Evolutionary conservation across 2,113 vertebrate genomes (phyloP).

Genomic region (Dicerorhinus sumatrensis): DNA sequence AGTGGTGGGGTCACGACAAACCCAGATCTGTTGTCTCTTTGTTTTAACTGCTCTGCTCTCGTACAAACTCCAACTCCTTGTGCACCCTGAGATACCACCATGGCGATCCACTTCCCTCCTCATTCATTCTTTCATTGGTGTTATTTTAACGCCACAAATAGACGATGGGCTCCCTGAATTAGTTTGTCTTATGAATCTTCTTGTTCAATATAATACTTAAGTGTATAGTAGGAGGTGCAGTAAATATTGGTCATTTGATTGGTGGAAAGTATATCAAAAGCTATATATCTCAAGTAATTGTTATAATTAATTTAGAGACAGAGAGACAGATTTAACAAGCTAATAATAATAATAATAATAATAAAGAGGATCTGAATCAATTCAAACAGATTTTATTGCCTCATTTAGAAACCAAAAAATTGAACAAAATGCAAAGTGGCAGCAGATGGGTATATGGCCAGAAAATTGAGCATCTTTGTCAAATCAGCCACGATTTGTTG

Average conservation of each 20-base stretch:
- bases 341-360: background rate
- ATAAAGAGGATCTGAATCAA: background rate
- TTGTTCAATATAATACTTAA: background rate
- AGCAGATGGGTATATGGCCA: background rate
- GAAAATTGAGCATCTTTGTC: background rate
- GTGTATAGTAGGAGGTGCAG: background rate
- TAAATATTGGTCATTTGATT: background rate
- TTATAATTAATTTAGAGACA: background rate
- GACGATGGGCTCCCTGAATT: background rate
- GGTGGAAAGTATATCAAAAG: background rate
- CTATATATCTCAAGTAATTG: background rate
- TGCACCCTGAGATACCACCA: background rate
- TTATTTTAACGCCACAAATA: background rate
- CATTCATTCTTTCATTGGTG: background rate
- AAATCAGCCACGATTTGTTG: background rate
- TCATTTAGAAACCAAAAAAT: background rate
- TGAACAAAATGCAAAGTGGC: background rate
- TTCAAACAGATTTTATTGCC: background rate
- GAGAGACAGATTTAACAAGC: background rate
- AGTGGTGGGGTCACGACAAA: background rate
- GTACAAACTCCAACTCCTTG: background rate
- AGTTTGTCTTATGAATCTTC: background rate
- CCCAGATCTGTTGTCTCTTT: background rate
- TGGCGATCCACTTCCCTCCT: background rate
- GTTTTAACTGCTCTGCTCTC: background rate